Conservation (phyloP, 2,888 invertebrate genomes). For the Archips xylosteana region DNA sequence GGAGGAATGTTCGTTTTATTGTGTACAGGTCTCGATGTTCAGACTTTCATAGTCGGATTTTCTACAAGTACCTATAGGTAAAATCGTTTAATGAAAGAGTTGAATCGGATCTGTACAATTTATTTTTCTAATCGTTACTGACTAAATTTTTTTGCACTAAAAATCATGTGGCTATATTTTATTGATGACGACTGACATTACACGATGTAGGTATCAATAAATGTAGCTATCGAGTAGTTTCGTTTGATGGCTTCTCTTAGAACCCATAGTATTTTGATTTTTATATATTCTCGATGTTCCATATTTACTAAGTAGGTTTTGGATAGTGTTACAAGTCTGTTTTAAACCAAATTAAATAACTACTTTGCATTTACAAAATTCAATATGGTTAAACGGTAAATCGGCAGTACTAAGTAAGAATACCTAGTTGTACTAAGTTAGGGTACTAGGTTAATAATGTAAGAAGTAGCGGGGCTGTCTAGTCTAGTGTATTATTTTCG, state of each 20-base stretch:
- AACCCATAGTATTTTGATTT: conserved; percentile 18
- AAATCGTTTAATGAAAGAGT: conserved; percentile 14
- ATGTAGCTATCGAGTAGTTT: conserved; percentile 13
- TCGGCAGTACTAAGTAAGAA: conserved; percentile 8
- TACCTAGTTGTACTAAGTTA: conserved; percentile 14
- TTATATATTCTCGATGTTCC: conserved; percentile 13
- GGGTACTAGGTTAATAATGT: conserved; percentile 15
- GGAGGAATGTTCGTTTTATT: conserved; percentile 9
- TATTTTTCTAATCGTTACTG: conserved; percentile 6
- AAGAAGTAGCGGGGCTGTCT: conserved; percentile 19
- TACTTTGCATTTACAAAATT: conserved; percentile 27
- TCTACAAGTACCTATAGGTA: not conserved
- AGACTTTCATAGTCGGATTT: conserved; percentile 10
- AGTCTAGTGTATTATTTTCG: conserved; percentile 19
- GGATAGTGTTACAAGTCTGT: conserved; percentile 2
- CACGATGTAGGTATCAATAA: conserved; percentile 10
- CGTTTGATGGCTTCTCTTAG: not conserved
- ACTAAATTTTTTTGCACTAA: conserved; percentile 12
- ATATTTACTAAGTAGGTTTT: conserved; percentile 23
- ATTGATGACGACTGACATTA: conserved; percentile 30
- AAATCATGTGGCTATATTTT: conserved; percentile 38
- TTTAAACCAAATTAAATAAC: conserved; percentile 25
- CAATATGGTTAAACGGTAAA: conserved; percentile 13
- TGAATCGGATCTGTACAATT: conserved; percentile 11
- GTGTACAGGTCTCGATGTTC: conserved; percentile 14